These are phyloP conservation scores for Chauna torquata DNA, from an alignment of 2,113 vertebrate genomes.

Conservation along the genomic window DNA sequence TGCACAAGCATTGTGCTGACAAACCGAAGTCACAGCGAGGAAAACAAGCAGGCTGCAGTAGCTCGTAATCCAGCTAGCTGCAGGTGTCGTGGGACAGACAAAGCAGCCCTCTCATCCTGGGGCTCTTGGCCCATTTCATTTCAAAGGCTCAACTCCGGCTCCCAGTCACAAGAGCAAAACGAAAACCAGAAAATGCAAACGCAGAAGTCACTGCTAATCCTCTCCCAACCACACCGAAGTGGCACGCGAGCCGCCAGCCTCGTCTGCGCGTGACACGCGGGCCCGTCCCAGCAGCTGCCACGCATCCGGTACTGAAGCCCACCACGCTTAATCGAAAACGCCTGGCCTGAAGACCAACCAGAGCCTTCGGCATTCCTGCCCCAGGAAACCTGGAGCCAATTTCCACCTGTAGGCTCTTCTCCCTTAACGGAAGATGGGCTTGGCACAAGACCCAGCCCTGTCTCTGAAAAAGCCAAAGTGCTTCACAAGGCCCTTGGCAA, in stretches of 20 bases:
- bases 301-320: not conserved
- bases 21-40: not conserved
- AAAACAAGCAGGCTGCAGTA: not conserved
- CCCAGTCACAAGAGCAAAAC: not conserved
- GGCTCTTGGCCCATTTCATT: not conserved
- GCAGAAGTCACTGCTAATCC: not conserved
- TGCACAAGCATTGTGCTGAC: not conserved
- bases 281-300: not conserved
- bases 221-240: not conserved
- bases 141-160: not conserved
- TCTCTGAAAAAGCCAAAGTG: not conserved
- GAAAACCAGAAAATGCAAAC: not conserved
- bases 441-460: not conserved
- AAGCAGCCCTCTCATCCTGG: not conserved
- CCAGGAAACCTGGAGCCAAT: not conserved
- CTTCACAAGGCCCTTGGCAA: not conserved
- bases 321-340: not conserved
- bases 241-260: not conserved
- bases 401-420: not conserved
- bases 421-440: accelerated
- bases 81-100: not conserved
- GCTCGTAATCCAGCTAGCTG: too few relatives aligned
- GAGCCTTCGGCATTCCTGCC: too few relatives aligned
- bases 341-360: not conserved
- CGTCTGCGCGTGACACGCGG: not conserved